A percentile compares a stretch with the other conserved stretches of the same genome.
These are phyloP conservation scores for Megalonaias nervosa DNA, from an alignment of 1,140 invertebrate species.

Conservation along the genomic window DNA sequence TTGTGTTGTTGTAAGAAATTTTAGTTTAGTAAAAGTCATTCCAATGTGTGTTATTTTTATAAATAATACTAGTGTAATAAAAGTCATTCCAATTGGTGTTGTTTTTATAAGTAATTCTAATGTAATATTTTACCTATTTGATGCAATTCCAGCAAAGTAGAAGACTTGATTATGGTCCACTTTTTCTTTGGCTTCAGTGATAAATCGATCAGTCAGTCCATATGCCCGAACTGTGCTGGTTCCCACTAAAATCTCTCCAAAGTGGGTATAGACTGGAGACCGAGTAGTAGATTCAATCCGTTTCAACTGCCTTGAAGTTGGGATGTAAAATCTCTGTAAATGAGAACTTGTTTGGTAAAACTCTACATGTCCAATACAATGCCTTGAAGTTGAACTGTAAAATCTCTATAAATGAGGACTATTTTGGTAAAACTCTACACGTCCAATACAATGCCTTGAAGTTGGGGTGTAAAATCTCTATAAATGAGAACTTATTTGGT, in stretches of 20 bases:
- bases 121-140: slow-evolving; percentile 66
- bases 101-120: too few species aligned
- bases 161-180: slow-evolving; percentile 72
- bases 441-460: too few species aligned
- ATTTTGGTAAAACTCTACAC: too few species aligned
- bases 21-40: slow-evolving; percentile 39
- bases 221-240: slow-evolving; percentile 77
- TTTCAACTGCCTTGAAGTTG: slow-evolving; percentile 74
- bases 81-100: too few species aligned
- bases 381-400: too few species aligned
- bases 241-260: slow-evolving; percentile 75
- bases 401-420: too few species aligned
- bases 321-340: slow-evolving; percentile 74
- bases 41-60: too few species aligned
- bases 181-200: slow-evolving; percentile 68
- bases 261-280: slow-evolving; percentile 75
- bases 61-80: too few species aligned
- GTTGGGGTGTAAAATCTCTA: too few species aligned
- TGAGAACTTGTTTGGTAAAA: background rate
- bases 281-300: slow-evolving; percentile 73
- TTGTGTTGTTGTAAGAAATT: too few species aligned
- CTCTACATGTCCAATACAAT: background rate
- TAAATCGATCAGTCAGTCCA: slow-evolving; percentile 72
- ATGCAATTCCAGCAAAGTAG: slow-evolving; percentile 61
- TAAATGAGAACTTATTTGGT: too few species aligned